Conservation (phyloP, 2,113 vertebrate species). For the Mormyrus iriodes region DNA sequence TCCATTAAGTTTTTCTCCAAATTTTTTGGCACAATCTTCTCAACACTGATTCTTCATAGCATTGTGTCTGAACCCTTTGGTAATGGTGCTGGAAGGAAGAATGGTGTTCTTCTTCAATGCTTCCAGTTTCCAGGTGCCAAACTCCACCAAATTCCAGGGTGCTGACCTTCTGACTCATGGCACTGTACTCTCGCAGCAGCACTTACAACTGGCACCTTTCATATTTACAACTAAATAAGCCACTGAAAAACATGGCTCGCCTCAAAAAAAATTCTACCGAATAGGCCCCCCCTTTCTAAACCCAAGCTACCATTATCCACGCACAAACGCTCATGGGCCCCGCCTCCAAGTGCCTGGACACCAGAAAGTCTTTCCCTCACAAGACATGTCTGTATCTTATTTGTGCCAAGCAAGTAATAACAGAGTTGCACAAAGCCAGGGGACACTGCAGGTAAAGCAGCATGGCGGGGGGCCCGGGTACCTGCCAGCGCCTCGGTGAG, state of each 20-base stretch:
- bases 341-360: background rate
- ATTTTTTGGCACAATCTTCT: too few species aligned
- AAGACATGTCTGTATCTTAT: background rate
- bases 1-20: background rate
- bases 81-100: background rate
- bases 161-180: background rate
- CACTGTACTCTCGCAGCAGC: background rate
- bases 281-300: background rate
- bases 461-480: constrained; percentile 37
- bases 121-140: background rate
- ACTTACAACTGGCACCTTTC: too few species aligned
- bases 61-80: too few species aligned
- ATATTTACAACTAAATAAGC: background rate
- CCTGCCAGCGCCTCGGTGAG: constrained; percentile 82
- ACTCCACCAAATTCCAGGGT: background rate
- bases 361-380: background rate
- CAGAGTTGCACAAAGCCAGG: background rate
- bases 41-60: background rate
- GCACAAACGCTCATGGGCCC: background rate
- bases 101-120: background rate
- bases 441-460: background rate
- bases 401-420: background rate
- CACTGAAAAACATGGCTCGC: background rate
- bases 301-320: background rate
- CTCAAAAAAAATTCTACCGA: background rate